phyloP scores from a whole-genome alignment of 2,113 vertebrate species.

The Lota lota region DNA sequence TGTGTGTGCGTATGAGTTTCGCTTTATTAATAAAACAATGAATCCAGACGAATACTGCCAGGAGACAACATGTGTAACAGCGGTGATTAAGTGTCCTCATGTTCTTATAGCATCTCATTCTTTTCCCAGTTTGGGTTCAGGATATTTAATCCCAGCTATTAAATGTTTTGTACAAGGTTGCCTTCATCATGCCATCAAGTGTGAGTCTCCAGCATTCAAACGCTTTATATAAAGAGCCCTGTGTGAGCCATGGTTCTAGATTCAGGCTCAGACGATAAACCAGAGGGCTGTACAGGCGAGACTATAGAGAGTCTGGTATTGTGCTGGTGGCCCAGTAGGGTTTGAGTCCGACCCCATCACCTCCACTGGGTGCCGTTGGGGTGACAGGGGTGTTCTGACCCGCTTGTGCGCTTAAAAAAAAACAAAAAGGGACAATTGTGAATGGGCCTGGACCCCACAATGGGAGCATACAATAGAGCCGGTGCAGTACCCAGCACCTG shows the following conservation, averaged over 20 bases:
- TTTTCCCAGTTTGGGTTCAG: slow-evolving; percentile 30
- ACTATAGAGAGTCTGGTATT: slow-evolving; percentile 16
- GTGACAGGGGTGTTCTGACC: slow-evolving; percentile 27
- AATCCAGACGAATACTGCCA: too few species aligned
- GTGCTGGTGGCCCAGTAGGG: slow-evolving; percentile 1
- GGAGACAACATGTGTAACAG: not conserved
- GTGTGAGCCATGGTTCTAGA: not conserved
- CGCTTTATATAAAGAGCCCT: slow-evolving; percentile 20
- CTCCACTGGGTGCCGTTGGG: slow-evolving; percentile 36
- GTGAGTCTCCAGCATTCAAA: slow-evolving; percentile 36
- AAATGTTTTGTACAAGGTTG: slow-evolving; percentile 41
- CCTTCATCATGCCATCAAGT: slow-evolving; percentile 43
- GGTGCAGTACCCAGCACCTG: slow-evolving; percentile 52
- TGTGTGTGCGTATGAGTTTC: not conserved
- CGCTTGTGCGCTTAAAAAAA: slow-evolving; percentile 30
- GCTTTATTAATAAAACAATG: not conserved
- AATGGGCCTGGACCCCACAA: slow-evolving; percentile 38
- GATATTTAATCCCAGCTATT: slow-evolving; percentile 54
- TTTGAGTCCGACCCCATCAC: slow-evolving; percentile 51
- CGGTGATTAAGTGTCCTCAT: slow-evolving; percentile 22
- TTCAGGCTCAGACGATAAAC: slow-evolving; percentile 28
- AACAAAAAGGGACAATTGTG: slow-evolving; percentile 39
- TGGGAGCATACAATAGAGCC: slow-evolving; percentile 35
- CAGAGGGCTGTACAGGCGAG: not conserved
- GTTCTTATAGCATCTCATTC: slow-evolving; percentile 30